Conservation (phyloP, 2,888 invertebrate species). For the Stenichneumon culpator region DNA sequence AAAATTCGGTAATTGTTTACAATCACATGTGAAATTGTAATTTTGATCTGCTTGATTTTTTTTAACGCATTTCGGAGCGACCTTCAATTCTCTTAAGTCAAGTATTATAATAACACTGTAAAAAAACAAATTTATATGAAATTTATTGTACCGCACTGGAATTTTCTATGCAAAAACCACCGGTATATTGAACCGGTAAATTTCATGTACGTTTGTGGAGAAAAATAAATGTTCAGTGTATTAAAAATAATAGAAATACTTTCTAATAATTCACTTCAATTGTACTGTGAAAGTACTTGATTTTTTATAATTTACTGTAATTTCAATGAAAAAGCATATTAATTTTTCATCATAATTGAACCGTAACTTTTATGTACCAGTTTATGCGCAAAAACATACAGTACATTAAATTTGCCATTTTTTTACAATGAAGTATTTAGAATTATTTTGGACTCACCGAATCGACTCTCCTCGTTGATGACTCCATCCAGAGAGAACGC, state of each 20-base stretch:
- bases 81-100: not conserved
- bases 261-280: no score
- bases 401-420: not conserved
- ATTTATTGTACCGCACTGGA: no score
- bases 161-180: no score
- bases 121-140: no score
- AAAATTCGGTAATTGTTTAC: not conserved
- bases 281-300: not conserved
- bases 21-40: not conserved
- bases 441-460: not conserved
- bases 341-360: not conserved
- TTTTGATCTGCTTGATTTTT: not conserved
- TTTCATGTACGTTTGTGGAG: no score
- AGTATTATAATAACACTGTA: not conserved
- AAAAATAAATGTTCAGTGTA: no score
- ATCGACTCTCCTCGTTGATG: not conserved
- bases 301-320: not conserved
- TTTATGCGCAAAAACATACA: no score
- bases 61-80: not conserved
- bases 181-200: no score
- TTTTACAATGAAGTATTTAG: not conserved
- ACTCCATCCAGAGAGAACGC: not conserved
- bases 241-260: no score
- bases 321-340: not conserved
- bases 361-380: no score